Percentiles rank a stretch among this genome's conserved stretches.
These are phyloP conservation scores for Ricordea florida DNA, from an alignment of 92 coral and sea anemone species.

Conservation along the genomic window DNA sequence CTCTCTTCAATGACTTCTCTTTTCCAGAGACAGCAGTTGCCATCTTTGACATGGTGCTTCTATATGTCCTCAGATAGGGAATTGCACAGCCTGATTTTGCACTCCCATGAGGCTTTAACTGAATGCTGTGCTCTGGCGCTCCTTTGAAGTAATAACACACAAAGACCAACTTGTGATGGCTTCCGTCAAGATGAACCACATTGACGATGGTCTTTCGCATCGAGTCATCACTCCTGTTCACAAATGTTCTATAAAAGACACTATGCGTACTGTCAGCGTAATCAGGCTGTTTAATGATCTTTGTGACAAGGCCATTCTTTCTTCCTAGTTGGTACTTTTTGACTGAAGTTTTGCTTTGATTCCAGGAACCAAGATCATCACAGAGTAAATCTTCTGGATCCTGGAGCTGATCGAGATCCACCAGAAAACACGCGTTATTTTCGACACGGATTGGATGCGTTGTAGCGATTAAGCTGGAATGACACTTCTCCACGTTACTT, in stretches of 20 bases:
- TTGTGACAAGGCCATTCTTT: neutral
- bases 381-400: constrained; percentile 41
- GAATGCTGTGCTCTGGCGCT: constrained; percentile 18
- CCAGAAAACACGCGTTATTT: constrained; percentile 21
- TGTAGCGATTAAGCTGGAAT: neutral
- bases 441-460: constrained; percentile 2
- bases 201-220: constrained; percentile 27
- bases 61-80: constrained; percentile 55
- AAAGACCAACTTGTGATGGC: constrained; percentile 33
- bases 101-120: constrained; percentile 46
- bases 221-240: constrained; percentile 17
- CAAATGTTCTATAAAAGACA: constrained; percentile 10
- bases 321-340: constrained; percentile 13
- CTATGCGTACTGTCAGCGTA: neutral
- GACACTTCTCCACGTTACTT: neutral
- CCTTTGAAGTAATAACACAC: constrained; percentile 40
- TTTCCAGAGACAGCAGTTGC: neutral
- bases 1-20: constrained; percentile 3
- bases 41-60: constrained; percentile 8
- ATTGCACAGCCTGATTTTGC: neutral
- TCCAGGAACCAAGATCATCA: constrained; percentile 63
- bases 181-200: constrained; percentile 16
- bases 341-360: constrained; percentile 29
- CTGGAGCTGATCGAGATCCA: constrained; percentile 27
- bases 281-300: constrained; percentile 19